phyloP scores from a whole-genome alignment of 2,888 invertebrate species.

The Athripsodes cinereus region DNA sequence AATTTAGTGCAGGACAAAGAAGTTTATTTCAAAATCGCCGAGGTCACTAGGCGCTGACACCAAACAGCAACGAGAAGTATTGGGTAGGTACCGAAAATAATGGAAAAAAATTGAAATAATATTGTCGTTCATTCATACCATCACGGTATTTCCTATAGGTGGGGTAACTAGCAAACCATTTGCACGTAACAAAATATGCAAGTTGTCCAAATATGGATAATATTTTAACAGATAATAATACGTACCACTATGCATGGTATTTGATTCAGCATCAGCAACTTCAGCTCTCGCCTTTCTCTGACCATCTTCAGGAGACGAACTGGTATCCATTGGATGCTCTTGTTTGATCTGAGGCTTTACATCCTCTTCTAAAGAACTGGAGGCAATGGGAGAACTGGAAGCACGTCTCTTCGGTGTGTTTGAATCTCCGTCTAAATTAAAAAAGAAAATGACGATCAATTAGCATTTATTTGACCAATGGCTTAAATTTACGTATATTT shows the following conservation, averaged over 20 bases:
- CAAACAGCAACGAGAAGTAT: too few relatives aligned
- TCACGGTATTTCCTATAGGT: too few relatives aligned
- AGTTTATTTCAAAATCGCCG: too few relatives aligned
- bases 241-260: constrained; percentile 88
- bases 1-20: too few relatives aligned
- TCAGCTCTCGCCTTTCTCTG: constrained; percentile 73
- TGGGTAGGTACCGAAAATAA: too few relatives aligned
- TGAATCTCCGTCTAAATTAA: constrained; percentile 42
- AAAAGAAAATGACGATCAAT: neutral
- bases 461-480: neutral
- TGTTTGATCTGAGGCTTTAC: constrained; percentile 57
- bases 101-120: neutral
- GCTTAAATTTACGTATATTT: neutral
- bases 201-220: neutral
- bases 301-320: constrained; percentile 56
- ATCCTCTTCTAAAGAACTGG: constrained; percentile 49
- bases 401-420: constrained; percentile 58
- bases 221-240: constrained; percentile 27
- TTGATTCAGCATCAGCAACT: constrained; percentile 82
- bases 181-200: neutral
- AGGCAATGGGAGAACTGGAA: constrained; percentile 51
- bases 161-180: too few relatives aligned
- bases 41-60: too few relatives aligned
- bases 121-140: neutral
- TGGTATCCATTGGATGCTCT: constrained; percentile 60